A percentile compares a stretch with the other conserved stretches of the same genome.
phyloP scores from a whole-genome alignment of 1,140 invertebrate genomes.

The Euborellia annulipes region DNA sequence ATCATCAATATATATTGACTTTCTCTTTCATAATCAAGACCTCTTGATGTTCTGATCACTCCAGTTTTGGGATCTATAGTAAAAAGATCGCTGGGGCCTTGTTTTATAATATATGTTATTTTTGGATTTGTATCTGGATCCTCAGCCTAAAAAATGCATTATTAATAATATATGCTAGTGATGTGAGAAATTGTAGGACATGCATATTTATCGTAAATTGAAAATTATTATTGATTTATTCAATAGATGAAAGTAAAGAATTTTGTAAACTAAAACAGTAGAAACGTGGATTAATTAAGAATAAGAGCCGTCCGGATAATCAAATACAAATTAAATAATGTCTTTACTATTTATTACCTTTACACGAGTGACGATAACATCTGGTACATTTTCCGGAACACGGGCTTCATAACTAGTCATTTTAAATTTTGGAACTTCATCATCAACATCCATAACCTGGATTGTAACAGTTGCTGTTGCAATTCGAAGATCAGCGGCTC shows the following conservation, averaged over 20 bases:
- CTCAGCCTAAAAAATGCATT: conserved; percentile 39
- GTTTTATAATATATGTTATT: conserved; percentile 69
- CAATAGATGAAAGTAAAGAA: no score
- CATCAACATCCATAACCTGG: conserved; percentile 57
- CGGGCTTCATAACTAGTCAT: conserved; percentile 51
- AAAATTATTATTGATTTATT: no score
- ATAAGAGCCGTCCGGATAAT: no score
- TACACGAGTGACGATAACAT: conserved; percentile 60
- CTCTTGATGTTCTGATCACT: conserved; percentile 51
- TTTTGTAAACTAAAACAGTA: no score
- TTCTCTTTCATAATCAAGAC: conserved; percentile 63
- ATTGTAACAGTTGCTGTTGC: conserved; percentile 77
- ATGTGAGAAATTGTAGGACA: no score
- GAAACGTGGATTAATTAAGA: no score
- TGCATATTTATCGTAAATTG: no score
- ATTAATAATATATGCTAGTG: no score
- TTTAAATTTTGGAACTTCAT: conserved; percentile 69
- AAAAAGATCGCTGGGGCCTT: conserved; percentile 66
- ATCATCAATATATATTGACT: conserved; percentile 56
- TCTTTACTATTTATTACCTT: conserved; percentile 27
- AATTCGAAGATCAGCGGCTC: conserved; percentile 64
- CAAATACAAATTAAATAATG: no score
- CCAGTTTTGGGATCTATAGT: conserved; percentile 64
- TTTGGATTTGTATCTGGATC: conserved; percentile 60
- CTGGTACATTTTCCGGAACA: conserved; percentile 68